phyloP scores from a whole-genome alignment of 2,888 invertebrate genomes.

The Lamproptera curius region DNA sequence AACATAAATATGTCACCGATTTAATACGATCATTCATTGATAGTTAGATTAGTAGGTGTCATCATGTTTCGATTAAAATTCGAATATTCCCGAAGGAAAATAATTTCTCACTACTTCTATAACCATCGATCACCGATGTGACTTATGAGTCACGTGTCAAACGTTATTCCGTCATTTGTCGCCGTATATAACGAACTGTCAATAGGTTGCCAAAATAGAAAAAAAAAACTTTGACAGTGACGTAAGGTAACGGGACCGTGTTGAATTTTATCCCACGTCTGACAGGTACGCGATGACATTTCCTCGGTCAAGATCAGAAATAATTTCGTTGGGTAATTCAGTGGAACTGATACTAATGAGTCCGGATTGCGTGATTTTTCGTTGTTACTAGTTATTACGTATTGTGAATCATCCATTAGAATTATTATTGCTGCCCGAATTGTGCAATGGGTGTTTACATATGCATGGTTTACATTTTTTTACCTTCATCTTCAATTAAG shows the following conservation, averaged over 20 bases:
- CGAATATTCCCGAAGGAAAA: too few relatives aligned
- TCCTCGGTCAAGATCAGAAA: constrained; percentile 5
- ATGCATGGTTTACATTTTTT: too few relatives aligned
- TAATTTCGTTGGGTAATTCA: constrained; percentile 4
- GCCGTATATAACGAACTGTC: constrained; percentile 2
- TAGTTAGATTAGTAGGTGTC: too few relatives aligned
- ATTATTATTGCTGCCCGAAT: too few relatives aligned
- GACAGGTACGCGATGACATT: neutral
- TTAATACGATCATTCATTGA: too few relatives aligned
- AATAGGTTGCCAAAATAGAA: constrained; percentile 13
- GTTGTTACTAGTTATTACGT: neutral
- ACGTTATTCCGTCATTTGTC: constrained; percentile 1
- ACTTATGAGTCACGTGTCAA: too few relatives aligned
- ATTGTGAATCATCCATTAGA: neutral
- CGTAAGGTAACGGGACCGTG: neutral
- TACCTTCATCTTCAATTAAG: too few relatives aligned
- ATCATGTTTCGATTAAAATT: too few relatives aligned
- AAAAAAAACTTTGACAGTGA: constrained; percentile 2
- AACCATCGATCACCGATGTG: too few relatives aligned
- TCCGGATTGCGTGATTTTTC: constrained; percentile 2
- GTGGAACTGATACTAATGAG: neutral
- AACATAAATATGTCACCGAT: too few relatives aligned
- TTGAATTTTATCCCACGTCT: neutral
- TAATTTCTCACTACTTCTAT: too few relatives aligned
- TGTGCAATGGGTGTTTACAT: too few relatives aligned